phyloP scores from a whole-genome alignment of 2,797 vertebrate genomes.

The Dallia pectoralis region DNA sequence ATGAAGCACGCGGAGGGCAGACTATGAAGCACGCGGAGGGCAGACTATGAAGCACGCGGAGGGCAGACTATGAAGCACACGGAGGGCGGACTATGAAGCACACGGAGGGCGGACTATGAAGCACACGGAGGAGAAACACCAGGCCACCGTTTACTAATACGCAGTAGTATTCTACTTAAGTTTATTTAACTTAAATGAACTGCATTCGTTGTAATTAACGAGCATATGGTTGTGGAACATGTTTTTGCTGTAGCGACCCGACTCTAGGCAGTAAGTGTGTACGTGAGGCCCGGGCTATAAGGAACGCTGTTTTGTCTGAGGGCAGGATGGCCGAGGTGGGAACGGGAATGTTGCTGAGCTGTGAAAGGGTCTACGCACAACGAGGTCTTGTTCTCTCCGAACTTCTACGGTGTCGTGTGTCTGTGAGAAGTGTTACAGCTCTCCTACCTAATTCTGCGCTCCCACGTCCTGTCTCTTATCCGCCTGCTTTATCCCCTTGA shows the following conservation, averaged over 20 bases:
- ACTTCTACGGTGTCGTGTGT: background rate
- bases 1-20: no score
- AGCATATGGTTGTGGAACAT: background rate
- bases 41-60: no score
- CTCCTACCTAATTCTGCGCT: background rate
- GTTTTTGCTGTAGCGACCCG: background rate
- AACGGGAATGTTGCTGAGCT: background rate
- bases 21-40: no score
- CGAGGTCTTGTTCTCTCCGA: background rate
- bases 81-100: no score
- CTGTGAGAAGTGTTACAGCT: background rate
- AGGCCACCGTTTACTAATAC: background rate
- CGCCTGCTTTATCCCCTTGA: no score
- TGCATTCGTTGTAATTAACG: background rate
- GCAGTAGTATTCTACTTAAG: background rate
- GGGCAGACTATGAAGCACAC: no score
- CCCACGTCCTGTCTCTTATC: no score
- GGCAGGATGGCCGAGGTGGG: conserved; percentile 34
- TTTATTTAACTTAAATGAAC: no score
- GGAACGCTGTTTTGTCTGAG: conserved; percentile 38
- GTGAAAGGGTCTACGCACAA: background rate
- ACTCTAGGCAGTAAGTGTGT: background rate
- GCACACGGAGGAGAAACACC: background rate
- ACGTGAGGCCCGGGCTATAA: conserved; percentile 20
- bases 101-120: no score